Conservation (phyloP, 2,113 vertebrate genomes). For the Ardeotis arabs region DNA sequence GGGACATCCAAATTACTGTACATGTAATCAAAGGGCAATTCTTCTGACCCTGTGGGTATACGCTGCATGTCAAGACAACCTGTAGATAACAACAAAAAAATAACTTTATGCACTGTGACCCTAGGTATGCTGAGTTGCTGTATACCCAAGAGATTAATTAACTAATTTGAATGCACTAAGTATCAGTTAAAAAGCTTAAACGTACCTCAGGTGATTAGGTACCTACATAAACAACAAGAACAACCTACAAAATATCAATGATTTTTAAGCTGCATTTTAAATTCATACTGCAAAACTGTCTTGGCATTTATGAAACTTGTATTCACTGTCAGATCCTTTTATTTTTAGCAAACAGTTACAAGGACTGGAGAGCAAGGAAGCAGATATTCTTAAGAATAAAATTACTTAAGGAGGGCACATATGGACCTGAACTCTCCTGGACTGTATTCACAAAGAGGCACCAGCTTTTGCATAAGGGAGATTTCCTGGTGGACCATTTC, state of each 20-base stretch:
- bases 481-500: background rate
- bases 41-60: constrained; percentile 54
- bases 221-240: background rate
- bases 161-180: constrained; percentile 10
- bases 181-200: constrained; percentile 40
- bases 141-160: constrained; percentile 49
- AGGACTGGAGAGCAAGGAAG: background rate
- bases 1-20: constrained; percentile 64
- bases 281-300: background rate
- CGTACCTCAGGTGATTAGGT: constrained; percentile 22
- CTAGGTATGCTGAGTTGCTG: background rate
- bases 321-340: background rate
- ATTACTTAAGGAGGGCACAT: background rate
- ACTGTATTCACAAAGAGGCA: background rate
- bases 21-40: constrained; percentile 69
- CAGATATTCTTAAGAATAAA: background rate
- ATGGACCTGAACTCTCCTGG: background rate
- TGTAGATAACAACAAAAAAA: constrained; percentile 40
- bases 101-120: background rate
- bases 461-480: background rate
- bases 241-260: background rate
- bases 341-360: background rate
- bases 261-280: background rate
- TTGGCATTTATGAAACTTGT: background rate
- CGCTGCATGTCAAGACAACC: constrained; percentile 38